These are phyloP conservation scores for Copidosoma floridanum DNA, from an alignment of 1,140 invertebrate species.

Conservation along the genomic window DNA sequence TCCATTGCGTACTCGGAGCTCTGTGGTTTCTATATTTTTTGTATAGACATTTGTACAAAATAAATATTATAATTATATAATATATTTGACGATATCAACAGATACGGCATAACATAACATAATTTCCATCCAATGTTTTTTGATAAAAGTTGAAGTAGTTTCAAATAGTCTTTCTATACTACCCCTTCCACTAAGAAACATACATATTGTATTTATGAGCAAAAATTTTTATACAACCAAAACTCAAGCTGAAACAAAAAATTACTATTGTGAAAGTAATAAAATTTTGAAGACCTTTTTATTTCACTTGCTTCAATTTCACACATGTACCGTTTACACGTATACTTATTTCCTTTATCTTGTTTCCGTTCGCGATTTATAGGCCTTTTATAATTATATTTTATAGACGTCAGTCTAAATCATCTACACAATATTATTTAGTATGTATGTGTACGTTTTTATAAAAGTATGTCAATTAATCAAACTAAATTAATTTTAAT, in stretches of 20 bases:
- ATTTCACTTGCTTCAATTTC: too few relatives aligned
- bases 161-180: too few relatives aligned
- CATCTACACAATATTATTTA: not conserved
- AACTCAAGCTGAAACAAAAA: conserved; percentile 12
- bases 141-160: too few relatives aligned
- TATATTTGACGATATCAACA: conserved; percentile 18
- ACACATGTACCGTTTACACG: conserved; percentile 7
- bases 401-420: not conserved
- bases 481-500: conserved; percentile 26
- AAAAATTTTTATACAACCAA: too few relatives aligned
- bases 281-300: conserved; percentile 27
- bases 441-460: conserved; percentile 1
- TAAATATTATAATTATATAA: conserved; percentile 30
- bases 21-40: conserved; percentile 32
- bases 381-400: conserved; percentile 5
- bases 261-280: conserved; percentile 25
- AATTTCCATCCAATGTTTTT: conserved; percentile 10
- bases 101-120: conserved; percentile 5
- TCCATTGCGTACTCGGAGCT: too few relatives aligned
- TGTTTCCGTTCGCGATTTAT: too few relatives aligned
- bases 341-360: conserved; percentile 22
- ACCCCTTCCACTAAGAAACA: too few relatives aligned
- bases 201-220: too few relatives aligned
- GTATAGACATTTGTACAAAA: conserved; percentile 31
- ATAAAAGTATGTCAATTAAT: conserved; percentile 16